phyloP scores from a whole-genome alignment of 1,140 invertebrate genomes.

The Drosophila virilis region DNA sequence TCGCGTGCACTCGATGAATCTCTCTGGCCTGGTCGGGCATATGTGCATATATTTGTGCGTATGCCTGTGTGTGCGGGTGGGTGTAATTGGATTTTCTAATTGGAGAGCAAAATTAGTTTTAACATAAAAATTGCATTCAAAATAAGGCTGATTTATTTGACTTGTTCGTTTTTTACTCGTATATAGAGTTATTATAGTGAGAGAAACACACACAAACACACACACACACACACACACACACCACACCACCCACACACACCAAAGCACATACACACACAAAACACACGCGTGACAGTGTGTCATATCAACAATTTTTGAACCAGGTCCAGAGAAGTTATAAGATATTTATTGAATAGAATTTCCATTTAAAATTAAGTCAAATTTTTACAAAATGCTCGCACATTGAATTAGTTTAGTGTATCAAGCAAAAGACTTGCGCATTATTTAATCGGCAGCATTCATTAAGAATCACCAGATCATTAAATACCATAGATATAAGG shows the following conservation, averaged over 20 bases:
- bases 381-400: slow-evolving; percentile 52
- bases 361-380: slow-evolving; percentile 40
- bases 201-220: slow-evolving; percentile 25
- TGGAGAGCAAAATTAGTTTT: slow-evolving; percentile 72
- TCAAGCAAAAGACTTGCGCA: slow-evolving; percentile 74
- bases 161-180: slow-evolving; percentile 71
- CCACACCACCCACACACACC: slow-evolving; percentile 10
- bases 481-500: slow-evolving; percentile 14
- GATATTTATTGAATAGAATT: slow-evolving; percentile 28
- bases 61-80: slow-evolving; percentile 53
- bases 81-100: slow-evolving; percentile 60
- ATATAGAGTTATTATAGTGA: slow-evolving; percentile 41
- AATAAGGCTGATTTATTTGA: slow-evolving; percentile 81
- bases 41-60: background rate
- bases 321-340: slow-evolving; percentile 28
- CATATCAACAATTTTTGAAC: slow-evolving; percentile 43
- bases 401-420: slow-evolving; percentile 49
- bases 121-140: slow-evolving; percentile 71
- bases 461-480: slow-evolving; percentile 3
- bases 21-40: background rate
- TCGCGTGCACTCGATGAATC: slow-evolving; percentile 19
- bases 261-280: slow-evolving; percentile 6
- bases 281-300: slow-evolving; percentile 18
- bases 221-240: background rate
- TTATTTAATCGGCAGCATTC: slow-evolving; percentile 60